Conservation (phyloP, 1,140 invertebrate species). For the Microplitis mediator region DNA sequence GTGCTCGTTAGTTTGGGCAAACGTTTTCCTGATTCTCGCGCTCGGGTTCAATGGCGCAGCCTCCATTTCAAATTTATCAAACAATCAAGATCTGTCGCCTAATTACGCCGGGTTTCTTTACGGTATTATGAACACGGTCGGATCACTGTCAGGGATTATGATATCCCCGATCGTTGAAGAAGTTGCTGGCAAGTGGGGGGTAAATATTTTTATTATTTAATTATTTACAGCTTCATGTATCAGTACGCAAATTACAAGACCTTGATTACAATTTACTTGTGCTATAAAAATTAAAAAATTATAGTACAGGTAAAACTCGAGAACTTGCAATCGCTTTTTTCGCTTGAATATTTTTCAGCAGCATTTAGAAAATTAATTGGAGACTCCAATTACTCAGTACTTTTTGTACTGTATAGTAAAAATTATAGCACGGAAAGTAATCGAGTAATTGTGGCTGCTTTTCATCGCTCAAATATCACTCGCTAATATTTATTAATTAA, state of each 20-base stretch:
- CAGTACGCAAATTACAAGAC: too few species aligned
- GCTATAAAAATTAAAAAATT: not conserved
- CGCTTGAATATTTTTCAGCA: too few species aligned
- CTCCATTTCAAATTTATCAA: conserved; percentile 78
- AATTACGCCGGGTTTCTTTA: conserved; percentile 79
- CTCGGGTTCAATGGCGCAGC: conserved; percentile 83
- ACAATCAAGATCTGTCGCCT: conserved; percentile 81
- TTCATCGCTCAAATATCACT: too few species aligned
- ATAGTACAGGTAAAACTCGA: too few species aligned
- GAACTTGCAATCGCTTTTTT: too few species aligned
- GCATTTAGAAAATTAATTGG: too few species aligned
- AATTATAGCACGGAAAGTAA: too few species aligned
- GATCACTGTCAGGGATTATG: conserved; percentile 70
- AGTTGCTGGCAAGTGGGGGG: conserved; percentile 46
- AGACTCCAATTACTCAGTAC: too few species aligned
- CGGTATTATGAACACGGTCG: conserved; percentile 75
- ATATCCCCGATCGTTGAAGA: conserved; percentile 61
- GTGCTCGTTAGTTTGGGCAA: conserved; percentile 67
- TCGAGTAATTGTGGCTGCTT: too few species aligned
- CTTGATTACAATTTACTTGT: not conserved
- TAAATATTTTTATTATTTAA: conserved; percentile 32
- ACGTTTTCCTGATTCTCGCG: conserved; percentile 72
- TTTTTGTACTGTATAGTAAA: too few species aligned
- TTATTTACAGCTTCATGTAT: not conserved
- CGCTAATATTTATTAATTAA: too few species aligned